Evolutionary conservation across 1,140 invertebrate genomes (phyloP).

Genomic region (Drosophila repleta): DNA sequence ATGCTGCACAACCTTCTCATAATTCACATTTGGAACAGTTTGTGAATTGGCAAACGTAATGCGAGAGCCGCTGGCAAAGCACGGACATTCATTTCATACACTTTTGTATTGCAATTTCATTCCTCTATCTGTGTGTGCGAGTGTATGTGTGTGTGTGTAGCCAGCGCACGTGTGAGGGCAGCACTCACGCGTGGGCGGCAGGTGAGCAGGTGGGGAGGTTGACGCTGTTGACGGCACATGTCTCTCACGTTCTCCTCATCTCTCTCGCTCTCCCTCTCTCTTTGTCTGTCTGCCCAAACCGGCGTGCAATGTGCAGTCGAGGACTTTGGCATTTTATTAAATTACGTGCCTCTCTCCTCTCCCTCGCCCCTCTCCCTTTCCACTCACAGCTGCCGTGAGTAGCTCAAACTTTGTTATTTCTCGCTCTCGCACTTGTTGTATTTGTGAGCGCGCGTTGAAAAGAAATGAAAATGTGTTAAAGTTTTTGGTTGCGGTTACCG

Average conservation of each 20-base stretch:
- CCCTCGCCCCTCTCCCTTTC: conserved; percentile 10
- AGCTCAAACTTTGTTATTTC: conserved; percentile 46
- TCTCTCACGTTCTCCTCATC: conserved; percentile 28
- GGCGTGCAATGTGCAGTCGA: conserved; percentile 57
- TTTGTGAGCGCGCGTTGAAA: conserved; percentile 60
- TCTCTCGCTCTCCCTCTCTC: conserved; percentile 8
- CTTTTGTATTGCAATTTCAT: conserved; percentile 35
- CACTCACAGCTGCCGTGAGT: conserved; percentile 28
- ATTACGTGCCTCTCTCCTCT: conserved; percentile 59
- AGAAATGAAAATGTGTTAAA: conserved; percentile 73
- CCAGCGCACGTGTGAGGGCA: conserved; percentile 6
- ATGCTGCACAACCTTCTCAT: conserved; percentile 17
- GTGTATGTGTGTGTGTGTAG: neutral
- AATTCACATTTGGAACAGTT: conserved; percentile 23
- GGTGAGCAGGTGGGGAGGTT: conserved; percentile 16
- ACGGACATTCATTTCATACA: conserved; percentile 24
- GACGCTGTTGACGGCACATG: conserved; percentile 3
- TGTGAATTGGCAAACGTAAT: conserved; percentile 29
- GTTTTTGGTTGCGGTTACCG: conserved; percentile 44
- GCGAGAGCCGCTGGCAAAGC: neutral
- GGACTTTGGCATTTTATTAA: conserved; percentile 76
- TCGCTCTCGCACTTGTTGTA: conserved; percentile 14
- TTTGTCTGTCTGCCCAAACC: conserved; percentile 9
- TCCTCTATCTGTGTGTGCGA: neutral
- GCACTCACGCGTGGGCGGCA: conserved; percentile 24